Percentiles rank a stretch among this genome's conserved stretches.
phyloP scores from a whole-genome alignment of 2,888 invertebrate genomes.

The Drosophila subquinaria region DNA sequence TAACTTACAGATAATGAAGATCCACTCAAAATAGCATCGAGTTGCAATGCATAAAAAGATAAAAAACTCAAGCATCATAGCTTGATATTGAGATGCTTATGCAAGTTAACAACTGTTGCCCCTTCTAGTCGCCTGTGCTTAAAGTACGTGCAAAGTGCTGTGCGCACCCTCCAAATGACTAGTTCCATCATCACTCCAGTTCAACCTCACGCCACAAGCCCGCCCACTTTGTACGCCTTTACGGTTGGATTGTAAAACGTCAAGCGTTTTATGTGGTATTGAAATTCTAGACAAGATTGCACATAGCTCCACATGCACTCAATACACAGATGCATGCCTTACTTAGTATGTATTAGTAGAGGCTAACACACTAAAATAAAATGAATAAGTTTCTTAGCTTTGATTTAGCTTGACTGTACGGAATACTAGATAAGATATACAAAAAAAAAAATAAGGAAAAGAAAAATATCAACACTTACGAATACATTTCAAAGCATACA shows the following conservation, averaged over 20 bases:
- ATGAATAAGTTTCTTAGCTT: not conserved
- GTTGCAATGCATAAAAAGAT: slow-evolving; percentile 17
- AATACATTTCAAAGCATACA: not conserved
- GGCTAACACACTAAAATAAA: not conserved
- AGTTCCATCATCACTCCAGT: slow-evolving; percentile 12
- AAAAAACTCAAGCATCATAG: slow-evolving; percentile 25
- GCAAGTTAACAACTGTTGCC: slow-evolving; percentile 28
- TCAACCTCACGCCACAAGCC: slow-evolving; percentile 9
- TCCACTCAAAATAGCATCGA: slow-evolving; percentile 30
- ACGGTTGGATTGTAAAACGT: slow-evolving; percentile 63
- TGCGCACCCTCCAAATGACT: slow-evolving; percentile 7
- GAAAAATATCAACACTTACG: not conserved
- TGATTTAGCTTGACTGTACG: not conserved
- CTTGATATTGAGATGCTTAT: slow-evolving; percentile 48
- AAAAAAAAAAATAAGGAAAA: not conserved
- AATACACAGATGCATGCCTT: not conserved
- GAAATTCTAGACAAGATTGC: slow-evolving; percentile 67
- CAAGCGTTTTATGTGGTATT: slow-evolving; percentile 66
- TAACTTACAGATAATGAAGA: slow-evolving; percentile 19
- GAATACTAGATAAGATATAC: not conserved
- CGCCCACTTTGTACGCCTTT: slow-evolving; percentile 36
- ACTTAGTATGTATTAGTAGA: slow-evolving; percentile 3
- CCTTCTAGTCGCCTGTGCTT: not conserved
- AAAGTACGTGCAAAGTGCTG: slow-evolving; percentile 22
- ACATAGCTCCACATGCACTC: too few relatives aligned